Evolutionary conservation across 2,797 vertebrate species (phyloP).

Genomic region (Pangasius sanitwongsei): DNA sequence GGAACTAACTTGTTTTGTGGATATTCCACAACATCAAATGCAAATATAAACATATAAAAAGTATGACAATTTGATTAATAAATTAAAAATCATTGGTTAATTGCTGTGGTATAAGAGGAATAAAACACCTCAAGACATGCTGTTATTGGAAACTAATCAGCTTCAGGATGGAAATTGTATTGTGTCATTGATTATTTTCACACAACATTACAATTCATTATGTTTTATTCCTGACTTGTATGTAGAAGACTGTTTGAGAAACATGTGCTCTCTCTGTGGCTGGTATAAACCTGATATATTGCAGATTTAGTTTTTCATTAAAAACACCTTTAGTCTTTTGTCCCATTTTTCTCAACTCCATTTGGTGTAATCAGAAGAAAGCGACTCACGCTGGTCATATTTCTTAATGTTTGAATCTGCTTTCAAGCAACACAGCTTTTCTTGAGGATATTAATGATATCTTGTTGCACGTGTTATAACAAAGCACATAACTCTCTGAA

Average conservation of each 20-base stretch:
- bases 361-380: conserved; percentile 59
- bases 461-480: conserved; percentile 29
- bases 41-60: neutral
- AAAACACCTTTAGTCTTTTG: conserved; percentile 42
- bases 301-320: conserved; percentile 53
- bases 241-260: conserved; percentile 23
- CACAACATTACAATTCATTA: neutral
- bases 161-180: too few species aligned
- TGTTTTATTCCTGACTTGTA: neutral
- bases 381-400: conserved; percentile 50
- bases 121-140: neutral
- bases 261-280: conserved; percentile 39
- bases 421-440: conserved; percentile 45
- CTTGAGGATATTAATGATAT: conserved; percentile 57
- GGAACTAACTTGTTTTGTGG: neutral
- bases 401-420: conserved; percentile 50
- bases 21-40: neutral
- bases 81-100: neutral
- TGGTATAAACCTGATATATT: conserved; percentile 47
- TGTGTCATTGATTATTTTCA: neutral
- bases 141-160: neutral
- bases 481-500: conserved; percentile 44
- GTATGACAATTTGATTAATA: neutral
- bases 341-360: conserved; percentile 46
- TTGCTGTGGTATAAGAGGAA: neutral